Evolutionary conservation across 2,113 vertebrate genomes (phyloP).

Genomic region (Pholis gunnellus): DNA sequence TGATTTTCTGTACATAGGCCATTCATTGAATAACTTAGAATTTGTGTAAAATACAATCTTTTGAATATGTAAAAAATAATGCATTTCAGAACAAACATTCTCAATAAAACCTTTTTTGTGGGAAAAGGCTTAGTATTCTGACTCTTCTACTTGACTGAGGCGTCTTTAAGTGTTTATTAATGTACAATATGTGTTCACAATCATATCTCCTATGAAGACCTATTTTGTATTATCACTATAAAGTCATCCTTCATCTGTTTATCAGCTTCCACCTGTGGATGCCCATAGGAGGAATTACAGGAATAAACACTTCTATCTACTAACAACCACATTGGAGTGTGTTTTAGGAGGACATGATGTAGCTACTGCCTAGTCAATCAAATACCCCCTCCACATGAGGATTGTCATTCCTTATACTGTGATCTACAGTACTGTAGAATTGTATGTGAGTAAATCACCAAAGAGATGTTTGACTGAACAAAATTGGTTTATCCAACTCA

Average conservation of each 20-base stretch:
- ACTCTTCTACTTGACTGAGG: background rate
- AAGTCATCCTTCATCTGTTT: background rate
- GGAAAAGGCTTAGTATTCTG: slow-evolving; percentile 11
- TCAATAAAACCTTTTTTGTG: slow-evolving; percentile 71
- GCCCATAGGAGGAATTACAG: background rate
- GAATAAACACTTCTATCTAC: background rate
- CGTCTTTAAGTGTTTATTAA: background rate
- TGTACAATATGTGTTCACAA: too few relatives aligned
- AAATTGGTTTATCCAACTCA: background rate
- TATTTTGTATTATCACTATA: background rate
- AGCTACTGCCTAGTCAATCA: background rate
- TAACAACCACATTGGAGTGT: background rate
- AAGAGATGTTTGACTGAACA: background rate
- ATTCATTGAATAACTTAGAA: slow-evolving; percentile 65
- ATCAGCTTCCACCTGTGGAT: background rate
- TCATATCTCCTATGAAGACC: background rate
- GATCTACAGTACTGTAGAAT: background rate
- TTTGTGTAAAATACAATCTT: slow-evolving; percentile 74
- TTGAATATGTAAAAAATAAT: slow-evolving; percentile 73
- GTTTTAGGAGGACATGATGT: background rate
- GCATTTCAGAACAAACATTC: slow-evolving; percentile 76
- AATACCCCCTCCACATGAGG: background rate
- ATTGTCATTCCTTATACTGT: background rate
- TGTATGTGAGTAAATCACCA: background rate
- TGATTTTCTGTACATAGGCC: slow-evolving; percentile 72